Percentiles rank a stretch among this genome's conserved stretches.
Evolutionary conservation across 2,888 invertebrate genomes (phyloP).

Genomic region (Meandrusa payeni): DNA sequence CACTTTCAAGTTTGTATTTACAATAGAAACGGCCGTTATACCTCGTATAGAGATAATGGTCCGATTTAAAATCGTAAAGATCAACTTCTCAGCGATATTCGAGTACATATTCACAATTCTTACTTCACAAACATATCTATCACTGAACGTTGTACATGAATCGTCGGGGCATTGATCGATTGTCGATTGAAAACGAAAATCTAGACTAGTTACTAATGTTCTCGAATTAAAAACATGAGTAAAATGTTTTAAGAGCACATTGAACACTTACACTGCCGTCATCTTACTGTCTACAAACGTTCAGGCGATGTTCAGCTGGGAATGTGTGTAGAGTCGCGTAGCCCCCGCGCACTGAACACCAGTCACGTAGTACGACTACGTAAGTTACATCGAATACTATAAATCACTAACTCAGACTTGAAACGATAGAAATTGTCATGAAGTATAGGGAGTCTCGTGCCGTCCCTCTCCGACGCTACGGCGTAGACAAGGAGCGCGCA

Average conservation of each 20-base stretch:
- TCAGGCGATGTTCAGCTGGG: constrained; percentile 32
- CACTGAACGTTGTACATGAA: constrained; percentile 58
- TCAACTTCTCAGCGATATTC: constrained; percentile 68
- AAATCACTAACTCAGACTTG: constrained; percentile 56
- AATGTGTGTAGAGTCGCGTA: constrained; percentile 38
- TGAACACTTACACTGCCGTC: constrained; percentile 58
- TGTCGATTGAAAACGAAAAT: constrained; percentile 54
- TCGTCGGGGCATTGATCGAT: constrained; percentile 51
- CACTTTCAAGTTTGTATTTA: constrained; percentile 72
- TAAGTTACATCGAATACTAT: constrained; percentile 39
- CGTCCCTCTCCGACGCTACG: constrained; percentile 11
- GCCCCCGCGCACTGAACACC: constrained; percentile 24
- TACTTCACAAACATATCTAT: constrained; percentile 49
- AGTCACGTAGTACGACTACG: constrained; percentile 29
- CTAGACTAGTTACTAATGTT: constrained; percentile 45
- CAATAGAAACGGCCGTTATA: constrained; percentile 51
- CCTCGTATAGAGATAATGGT: constrained; percentile 47
- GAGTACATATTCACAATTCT: constrained; percentile 75
- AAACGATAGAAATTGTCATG: constrained; percentile 59
- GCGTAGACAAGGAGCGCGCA: too few relatives aligned
- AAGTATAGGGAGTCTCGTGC: constrained; percentile 46
- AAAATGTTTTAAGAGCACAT: constrained; percentile 58
- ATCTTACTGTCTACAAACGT: constrained; percentile 31
- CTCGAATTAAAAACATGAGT: constrained; percentile 59
- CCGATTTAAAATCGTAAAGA: constrained; percentile 51